Percentiles rank a stretch among this genome's conserved stretches.
phyloP scores from a whole-genome alignment of 2,797 vertebrate species.

The Liparis tanakae region DNA sequence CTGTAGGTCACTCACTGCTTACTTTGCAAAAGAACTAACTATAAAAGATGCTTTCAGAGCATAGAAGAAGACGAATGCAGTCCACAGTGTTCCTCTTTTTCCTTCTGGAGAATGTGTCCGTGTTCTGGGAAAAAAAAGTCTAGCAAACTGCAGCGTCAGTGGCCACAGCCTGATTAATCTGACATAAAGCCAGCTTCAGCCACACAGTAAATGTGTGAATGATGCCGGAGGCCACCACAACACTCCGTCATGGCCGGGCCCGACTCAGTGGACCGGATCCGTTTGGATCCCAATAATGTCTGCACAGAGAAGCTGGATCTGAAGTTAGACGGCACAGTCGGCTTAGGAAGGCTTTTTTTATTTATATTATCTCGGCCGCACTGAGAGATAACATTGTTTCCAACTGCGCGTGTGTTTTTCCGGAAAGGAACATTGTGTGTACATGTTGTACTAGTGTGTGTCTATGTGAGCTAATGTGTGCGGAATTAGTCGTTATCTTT shows the following conservation, averaged over 20 bases:
- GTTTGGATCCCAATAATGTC: conserved; percentile 22
- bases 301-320: conserved; percentile 30
- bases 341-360: neutral
- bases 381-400: neutral
- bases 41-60: conserved; percentile 10
- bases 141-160: conserved; percentile 40
- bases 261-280: neutral
- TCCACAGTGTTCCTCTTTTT: neutral
- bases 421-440: neutral
- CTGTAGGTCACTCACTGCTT: conserved; percentile 18
- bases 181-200: conserved; percentile 36
- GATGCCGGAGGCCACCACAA: conserved; percentile 40
- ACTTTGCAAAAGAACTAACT: conserved; percentile 28
- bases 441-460: neutral
- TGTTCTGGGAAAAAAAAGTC: neutral
- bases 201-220: conserved; percentile 25
- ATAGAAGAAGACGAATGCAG: conserved; percentile 2
- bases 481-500: conserved; percentile 24
- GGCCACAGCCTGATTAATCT: conserved; percentile 33
- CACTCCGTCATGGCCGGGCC: conserved; percentile 14
- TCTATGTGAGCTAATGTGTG: conserved; percentile 30
- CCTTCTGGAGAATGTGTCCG: conserved; percentile 12
- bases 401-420: neutral
- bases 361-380: conserved; percentile 3
- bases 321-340: conserved; percentile 8